Evolutionary conservation across 2,113 vertebrate genomes (phyloP).

Genomic region (Larimichthys crocea): DNA sequence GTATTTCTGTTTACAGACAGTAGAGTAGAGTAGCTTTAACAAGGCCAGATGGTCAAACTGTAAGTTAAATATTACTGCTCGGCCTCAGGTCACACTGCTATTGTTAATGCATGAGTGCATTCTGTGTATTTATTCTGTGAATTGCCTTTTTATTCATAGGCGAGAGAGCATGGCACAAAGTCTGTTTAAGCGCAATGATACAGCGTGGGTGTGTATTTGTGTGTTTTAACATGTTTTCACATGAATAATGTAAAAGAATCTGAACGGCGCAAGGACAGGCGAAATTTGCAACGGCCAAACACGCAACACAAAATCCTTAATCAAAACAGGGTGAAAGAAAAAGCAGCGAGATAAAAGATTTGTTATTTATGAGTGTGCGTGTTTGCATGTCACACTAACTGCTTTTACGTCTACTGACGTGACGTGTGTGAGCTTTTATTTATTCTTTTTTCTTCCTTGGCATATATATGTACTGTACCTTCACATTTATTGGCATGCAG

Average conservation of each 20-base stretch:
- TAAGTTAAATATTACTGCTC: slow-evolving; percentile 18
- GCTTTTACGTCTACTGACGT: slow-evolving; percentile 3
- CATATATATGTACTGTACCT: not conserved
- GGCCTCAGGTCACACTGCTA: slow-evolving; percentile 19
- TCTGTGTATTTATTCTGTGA: not conserved
- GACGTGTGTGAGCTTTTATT: not conserved
- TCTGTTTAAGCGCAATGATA: slow-evolving; percentile 8
- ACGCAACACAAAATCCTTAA: slow-evolving; percentile 9
- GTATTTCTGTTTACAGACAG: not conserved
- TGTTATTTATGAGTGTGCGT: not conserved
- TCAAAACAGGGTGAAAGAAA: not conserved
- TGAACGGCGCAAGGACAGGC: slow-evolving; percentile 3
- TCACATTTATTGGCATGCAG: slow-evolving; percentile 7
- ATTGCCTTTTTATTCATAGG: not conserved
- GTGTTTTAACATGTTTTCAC: slow-evolving; percentile 36
- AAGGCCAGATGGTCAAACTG: slow-evolving; percentile 23
- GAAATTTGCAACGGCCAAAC: slow-evolving; percentile 11
- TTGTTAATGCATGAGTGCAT: slow-evolving; percentile 5
- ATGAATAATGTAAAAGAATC: slow-evolving; percentile 60
- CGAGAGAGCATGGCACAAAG: not conserved
- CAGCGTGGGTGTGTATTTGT: slow-evolving; percentile 15
- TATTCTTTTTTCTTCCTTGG: not conserved
- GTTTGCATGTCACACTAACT: slow-evolving; percentile 10
- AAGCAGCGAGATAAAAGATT: not conserved
- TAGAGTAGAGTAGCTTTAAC: not conserved